Base-by-base conservation (phyloP, 1,140 invertebrate genomes). In the Drosophila punjabiensis region DNA sequence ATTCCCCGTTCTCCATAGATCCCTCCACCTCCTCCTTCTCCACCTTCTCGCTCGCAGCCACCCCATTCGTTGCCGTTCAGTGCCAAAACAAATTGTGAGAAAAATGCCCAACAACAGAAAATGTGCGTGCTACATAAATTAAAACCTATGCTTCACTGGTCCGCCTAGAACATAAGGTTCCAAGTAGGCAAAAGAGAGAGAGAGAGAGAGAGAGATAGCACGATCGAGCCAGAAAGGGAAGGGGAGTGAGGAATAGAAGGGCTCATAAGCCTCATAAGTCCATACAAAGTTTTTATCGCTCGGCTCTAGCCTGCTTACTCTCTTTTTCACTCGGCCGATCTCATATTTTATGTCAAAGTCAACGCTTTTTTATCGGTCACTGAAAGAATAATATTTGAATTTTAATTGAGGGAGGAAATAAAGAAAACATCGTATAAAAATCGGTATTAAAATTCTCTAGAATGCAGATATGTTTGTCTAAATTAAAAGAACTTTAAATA, bases 111-210 rank as follows among this genome's bases (percentile, higher is more conserved):
- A 79, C 71, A 81, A 89, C 86, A 86, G 75, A 86, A 90, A 89
- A 89, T 89, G 86, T 89, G 86, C 86, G 86, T 89, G 86, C 86
- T 59, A 89, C 86, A 90, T 90, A 89, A 90, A 89, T 88, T 88
- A 88, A 88, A 88, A 89, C 69, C 84, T 89, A 89, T 89, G 84
- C 84, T 81, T 88, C 84, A 88, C 66, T 89, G 84, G 78, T 70
- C 86, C 64, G 50, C 66, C 76, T 20, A 81, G 80, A 79, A 69
- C 48, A 71, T 58, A 69, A 32, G 68, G 65, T 33, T 52, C 6
- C 32, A 9, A 56, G 30, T 9, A 48, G 8, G 30, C 3, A 24
- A 24, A 24, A 24, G 24, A 24, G 10, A 35, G 33, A 14, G n/a
- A n/a, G 28, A 47, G 16, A 24, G 65, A 28, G 64, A 35, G 10